Percentiles rank a stretch among this genome's conserved stretches.
Evolutionary conservation across 2,797 vertebrate species (phyloP).

Genomic region (Hippoglossus hippoglossus): DNA sequence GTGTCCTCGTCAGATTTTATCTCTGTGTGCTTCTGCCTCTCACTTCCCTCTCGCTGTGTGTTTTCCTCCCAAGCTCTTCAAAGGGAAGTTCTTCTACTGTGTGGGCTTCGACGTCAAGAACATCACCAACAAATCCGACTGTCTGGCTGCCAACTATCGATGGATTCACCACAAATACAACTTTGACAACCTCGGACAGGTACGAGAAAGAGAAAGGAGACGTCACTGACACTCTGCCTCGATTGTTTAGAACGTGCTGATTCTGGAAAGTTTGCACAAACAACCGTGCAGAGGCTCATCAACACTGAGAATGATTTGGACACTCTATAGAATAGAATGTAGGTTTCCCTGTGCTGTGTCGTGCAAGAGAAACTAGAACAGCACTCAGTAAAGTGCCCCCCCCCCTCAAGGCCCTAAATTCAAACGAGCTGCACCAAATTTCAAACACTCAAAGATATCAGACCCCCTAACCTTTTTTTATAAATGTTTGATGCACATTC

Average conservation of each 20-base stretch:
- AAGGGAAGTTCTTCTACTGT: slow-evolving; percentile 98
- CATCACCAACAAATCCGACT: slow-evolving; percentile 96
- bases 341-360: background rate
- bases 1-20: slow-evolving; percentile 20
- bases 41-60: slow-evolving; percentile 4
- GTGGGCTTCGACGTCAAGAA: slow-evolving; percentile 93
- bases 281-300: too few relatives aligned
- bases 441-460: too few relatives aligned
- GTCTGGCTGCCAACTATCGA: slow-evolving; percentile 90
- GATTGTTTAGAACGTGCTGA: background rate
- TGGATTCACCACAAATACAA: slow-evolving; percentile 99
- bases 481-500: too few relatives aligned
- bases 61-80: slow-evolving; percentile 89
- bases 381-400: too few relatives aligned
- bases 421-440: too few relatives aligned
- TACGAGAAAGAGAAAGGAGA: slow-evolving; percentile 55
- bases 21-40: slow-evolving; percentile 23
- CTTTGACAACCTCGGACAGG: slow-evolving; percentile 98
- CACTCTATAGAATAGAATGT: too few relatives aligned
- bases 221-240: background rate
- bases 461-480: too few relatives aligned
- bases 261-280: background rate
- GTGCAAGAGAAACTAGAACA: background rate
- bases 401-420: too few relatives aligned
- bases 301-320: too few relatives aligned